Conservation (phyloP, 2,888 invertebrate species). For the Argyresthia albistria region DNA sequence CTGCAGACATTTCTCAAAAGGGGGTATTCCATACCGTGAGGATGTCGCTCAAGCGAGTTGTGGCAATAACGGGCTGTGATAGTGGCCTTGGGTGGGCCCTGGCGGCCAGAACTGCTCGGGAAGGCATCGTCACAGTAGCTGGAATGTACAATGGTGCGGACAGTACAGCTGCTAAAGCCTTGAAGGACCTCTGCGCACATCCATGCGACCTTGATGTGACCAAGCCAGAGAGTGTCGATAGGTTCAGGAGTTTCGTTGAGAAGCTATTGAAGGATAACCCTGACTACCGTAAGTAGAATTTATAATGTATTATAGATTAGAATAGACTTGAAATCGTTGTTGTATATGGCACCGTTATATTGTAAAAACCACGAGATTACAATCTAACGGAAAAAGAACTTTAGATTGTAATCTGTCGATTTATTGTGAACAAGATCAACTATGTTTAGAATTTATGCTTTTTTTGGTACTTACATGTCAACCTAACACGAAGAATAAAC, state of each 20-base stretch:
- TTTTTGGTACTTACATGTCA: too few species aligned
- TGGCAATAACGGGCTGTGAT: slow-evolving; percentile 89
- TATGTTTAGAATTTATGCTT: too few species aligned
- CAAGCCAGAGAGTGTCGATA: slow-evolving; percentile 65
- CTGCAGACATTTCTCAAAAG: not conserved
- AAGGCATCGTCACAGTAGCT: slow-evolving; percentile 83
- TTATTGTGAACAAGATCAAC: too few species aligned
- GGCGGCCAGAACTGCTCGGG: slow-evolving; percentile 73
- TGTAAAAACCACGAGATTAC: too few species aligned
- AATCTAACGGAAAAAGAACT: too few species aligned
- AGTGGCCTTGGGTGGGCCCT: slow-evolving; percentile 86
- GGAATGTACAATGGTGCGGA: slow-evolving; percentile 78
- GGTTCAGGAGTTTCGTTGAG: slow-evolving; percentile 57
- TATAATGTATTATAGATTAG: not conserved
- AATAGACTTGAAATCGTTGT: too few species aligned
- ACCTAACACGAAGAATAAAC: too few species aligned
- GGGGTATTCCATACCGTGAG: not conserved
- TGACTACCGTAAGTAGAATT: slow-evolving; percentile 54
- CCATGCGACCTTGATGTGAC: slow-evolving; percentile 79
- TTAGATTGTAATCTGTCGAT: too few species aligned
- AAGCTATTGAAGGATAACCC: slow-evolving; percentile 58
- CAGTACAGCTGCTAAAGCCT: slow-evolving; percentile 61
- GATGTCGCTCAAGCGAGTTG: slow-evolving; percentile 38
- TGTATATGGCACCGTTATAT: too few species aligned
- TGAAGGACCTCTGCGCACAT: slow-evolving; percentile 44